phyloP scores from a whole-genome alignment of 2,888 invertebrate genomes.

The Drepana falcataria region DNA sequence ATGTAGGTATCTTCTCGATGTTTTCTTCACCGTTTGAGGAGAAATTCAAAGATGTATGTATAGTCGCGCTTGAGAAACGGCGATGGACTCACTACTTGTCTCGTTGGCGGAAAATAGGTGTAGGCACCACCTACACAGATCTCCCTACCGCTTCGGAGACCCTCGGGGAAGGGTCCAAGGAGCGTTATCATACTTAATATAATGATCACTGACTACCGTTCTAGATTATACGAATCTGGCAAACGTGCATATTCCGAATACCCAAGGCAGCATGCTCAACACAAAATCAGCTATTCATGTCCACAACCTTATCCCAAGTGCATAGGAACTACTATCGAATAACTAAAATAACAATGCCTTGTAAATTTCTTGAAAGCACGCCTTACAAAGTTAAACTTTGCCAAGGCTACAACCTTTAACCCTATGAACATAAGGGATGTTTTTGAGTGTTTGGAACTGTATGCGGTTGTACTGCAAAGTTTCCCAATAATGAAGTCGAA shows the following conservation, averaged over 20 bases:
- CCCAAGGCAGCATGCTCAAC: slow-evolving; percentile 8
- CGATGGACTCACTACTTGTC: too few relatives aligned
- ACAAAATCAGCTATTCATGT: slow-evolving; percentile 19
- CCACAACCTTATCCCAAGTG: slow-evolving; percentile 15
- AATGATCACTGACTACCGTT: background rate
- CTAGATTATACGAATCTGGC: background rate
- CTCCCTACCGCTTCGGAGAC: too few relatives aligned
- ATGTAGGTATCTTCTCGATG: too few relatives aligned
- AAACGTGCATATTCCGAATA: background rate
- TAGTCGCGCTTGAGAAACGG: too few relatives aligned
- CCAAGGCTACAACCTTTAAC: slow-evolving; percentile 8
- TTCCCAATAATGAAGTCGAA: slow-evolving; percentile 34
- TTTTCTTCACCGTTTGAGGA: too few relatives aligned
- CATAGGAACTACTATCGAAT: slow-evolving; percentile 12
- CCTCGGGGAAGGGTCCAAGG: too few relatives aligned
- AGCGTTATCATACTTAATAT: background rate
- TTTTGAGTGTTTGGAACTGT: slow-evolving; percentile 5
- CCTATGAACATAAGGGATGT: slow-evolving; percentile 3
- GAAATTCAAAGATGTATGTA: too few relatives aligned
- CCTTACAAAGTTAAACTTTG: slow-evolving; percentile 3
- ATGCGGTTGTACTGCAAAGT: slow-evolving; percentile 11
- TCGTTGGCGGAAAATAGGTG: too few relatives aligned
- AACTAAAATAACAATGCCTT: slow-evolving; percentile 3
- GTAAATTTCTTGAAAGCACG: slow-evolving; percentile 7
- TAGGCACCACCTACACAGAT: too few relatives aligned